Evolutionary conservation across 1,140 invertebrate genomes (phyloP), one percentile per base, ranked within the genome.

Genomic region (Littorina saxatilis): DNA sequence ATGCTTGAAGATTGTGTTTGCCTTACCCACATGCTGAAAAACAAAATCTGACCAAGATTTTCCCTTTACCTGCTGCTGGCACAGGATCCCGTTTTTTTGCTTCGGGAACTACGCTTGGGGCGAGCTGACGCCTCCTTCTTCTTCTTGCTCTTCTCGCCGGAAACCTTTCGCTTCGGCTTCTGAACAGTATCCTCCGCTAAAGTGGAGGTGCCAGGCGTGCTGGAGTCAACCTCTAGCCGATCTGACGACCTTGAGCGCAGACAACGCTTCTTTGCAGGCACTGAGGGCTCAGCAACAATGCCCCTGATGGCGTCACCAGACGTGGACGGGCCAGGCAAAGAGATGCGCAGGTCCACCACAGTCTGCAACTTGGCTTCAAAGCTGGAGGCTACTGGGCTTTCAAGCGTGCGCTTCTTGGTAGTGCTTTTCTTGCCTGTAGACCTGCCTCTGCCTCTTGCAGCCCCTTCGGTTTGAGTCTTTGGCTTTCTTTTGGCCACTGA

Each of bases 21-120:
- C n/a, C n/a, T n/a, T n/a, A n/a, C n/a, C n/a, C n/a, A n/a, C n/a
- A n/a, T n/a, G n/a, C n/a, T n/a, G n/a, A n/a, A n/a, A n/a, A n/a
- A n/a, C n/a, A n/a, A n/a, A n/a, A n/a, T n/a, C n/a, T n/a, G n/a
- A n/a, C n/a, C n/a, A n/a, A n/a, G n/a, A n/a, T n/a, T n/a, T n/a
- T n/a, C n/a, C n/a, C n/a, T 43, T 50, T 23, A 73, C 89, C 94
- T 95, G 86, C 94, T 95, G 83, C 95, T 96, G 84, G 96, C 95
- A 93, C 95, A 96, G 88, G 95, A 96, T 93, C 95, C 95, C 94
- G 95, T 95, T 92, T 94, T 95, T 88, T 88, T 92, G 84, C 86
- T 85, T 86, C 89, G 85, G 73, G 83, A 85, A 77, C 89, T 88
- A 84, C 88, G 88, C 79, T 84, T 84, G 20, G 74, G 55, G 80